Conservation (phyloP, 2,113 vertebrate genomes). For the Callopanchax toddi region DNA sequence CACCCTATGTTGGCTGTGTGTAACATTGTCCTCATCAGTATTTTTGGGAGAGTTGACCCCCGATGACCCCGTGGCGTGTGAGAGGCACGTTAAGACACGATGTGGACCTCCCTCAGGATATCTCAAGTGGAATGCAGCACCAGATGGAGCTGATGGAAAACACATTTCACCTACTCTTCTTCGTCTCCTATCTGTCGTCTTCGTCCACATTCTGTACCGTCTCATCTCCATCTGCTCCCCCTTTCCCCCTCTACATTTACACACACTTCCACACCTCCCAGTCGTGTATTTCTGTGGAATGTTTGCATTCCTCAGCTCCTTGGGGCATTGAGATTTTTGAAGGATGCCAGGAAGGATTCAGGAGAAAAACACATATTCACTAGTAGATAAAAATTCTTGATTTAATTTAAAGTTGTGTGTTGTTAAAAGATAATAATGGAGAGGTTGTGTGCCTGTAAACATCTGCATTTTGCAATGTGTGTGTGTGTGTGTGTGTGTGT, state of each 20-base stretch:
- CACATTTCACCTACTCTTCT: slow-evolving; percentile 54
- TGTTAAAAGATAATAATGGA: slow-evolving; percentile 23
- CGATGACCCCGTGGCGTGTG: slow-evolving; percentile 43
- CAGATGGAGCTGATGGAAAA: slow-evolving; percentile 74
- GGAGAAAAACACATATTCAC: not conserved
- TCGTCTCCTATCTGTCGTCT: slow-evolving; percentile 26
- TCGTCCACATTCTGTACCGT: not conserved
- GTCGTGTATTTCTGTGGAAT: slow-evolving; percentile 60
- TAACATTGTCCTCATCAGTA: slow-evolving; percentile 14
- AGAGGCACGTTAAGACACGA: slow-evolving; percentile 31
- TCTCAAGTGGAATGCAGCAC: slow-evolving; percentile 63
- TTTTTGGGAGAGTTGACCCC: slow-evolving; percentile 46
- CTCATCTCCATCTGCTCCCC: slow-evolving; percentile 1
- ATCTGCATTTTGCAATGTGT: not conserved
- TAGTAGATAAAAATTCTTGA: slow-evolving; percentile 2
- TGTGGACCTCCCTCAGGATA: slow-evolving; percentile 58
- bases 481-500: slow-evolving; percentile 8
- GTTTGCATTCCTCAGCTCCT: slow-evolving; percentile 66
- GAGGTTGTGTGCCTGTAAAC: not conserved
- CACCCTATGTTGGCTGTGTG: slow-evolving; percentile 1
- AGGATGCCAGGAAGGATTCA: slow-evolving; percentile 2
- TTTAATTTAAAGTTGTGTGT: not conserved
- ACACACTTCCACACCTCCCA: slow-evolving; percentile 21
- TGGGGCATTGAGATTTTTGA: slow-evolving; percentile 37
- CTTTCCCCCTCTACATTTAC: not conserved